These are phyloP conservation scores for Furnarius figulus DNA, from an alignment of 2,113 vertebrate genomes.

Conservation along the genomic window DNA sequence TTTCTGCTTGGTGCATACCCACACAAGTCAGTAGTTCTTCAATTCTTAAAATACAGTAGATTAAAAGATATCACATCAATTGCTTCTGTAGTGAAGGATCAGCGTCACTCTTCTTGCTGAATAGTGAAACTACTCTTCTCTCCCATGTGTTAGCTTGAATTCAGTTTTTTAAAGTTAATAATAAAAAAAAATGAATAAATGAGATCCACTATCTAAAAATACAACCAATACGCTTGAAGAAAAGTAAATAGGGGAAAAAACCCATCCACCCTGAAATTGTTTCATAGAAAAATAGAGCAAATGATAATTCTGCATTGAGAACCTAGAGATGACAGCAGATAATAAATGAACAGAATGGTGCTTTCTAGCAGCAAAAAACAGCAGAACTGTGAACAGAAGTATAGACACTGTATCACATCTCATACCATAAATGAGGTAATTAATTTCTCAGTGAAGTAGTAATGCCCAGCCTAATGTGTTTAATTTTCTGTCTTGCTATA, in stretches of 20 bases:
- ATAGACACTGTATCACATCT: not conserved
- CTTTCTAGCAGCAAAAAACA: not conserved
- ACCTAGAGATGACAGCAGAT: not conserved
- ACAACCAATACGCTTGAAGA: not conserved
- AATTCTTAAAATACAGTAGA: not conserved
- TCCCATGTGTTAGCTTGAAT: not conserved
- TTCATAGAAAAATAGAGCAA: not conserved
- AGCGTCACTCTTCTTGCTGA: not conserved
- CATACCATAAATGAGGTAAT: not conserved
- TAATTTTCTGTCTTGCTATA: not conserved
- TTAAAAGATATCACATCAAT: not conserved
- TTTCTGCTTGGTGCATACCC: not conserved
- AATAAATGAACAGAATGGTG: not conserved
- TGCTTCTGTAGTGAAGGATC: not conserved
- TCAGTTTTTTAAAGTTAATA: not conserved
- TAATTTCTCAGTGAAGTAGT: not conserved
- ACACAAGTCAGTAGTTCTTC: not conserved
- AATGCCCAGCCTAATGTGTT: not conserved
- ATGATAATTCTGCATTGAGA: not conserved
- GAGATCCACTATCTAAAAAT: not conserved
- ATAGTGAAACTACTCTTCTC: not conserved
- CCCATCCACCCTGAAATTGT: not conserved
- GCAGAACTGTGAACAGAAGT: not conserved
- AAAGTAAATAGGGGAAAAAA: rapidly evolving
- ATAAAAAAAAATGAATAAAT: not conserved